Evolutionary conservation across 2,797 vertebrate species (phyloP).

Genomic region (Mionectes olivaceus): DNA sequence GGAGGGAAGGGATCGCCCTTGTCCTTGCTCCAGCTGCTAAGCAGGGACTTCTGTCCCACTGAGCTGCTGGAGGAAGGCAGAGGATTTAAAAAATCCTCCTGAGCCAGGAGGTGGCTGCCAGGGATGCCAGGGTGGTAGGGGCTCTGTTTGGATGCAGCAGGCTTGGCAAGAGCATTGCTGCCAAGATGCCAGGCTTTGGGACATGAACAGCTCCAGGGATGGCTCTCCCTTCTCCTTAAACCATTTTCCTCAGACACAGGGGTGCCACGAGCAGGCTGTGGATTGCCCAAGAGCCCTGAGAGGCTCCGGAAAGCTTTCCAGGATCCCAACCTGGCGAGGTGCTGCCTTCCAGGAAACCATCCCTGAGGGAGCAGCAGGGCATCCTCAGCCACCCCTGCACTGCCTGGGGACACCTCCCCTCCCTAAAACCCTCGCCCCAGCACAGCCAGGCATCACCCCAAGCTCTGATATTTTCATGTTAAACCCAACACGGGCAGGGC

Average conservation of each 20-base stretch:
- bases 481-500: fast-evolving
- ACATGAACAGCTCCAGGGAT: background rate
- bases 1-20: background rate
- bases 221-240: background rate
- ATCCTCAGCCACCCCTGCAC: background rate
- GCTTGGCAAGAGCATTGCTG: background rate
- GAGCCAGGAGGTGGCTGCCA: background rate
- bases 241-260: background rate
- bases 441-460: background rate
- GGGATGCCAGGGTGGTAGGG: background rate
- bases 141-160: background rate
- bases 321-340: background rate
- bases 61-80: background rate
- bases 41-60: background rate
- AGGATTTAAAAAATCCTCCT: background rate
- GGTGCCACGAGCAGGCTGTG: background rate
- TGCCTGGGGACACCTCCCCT: background rate
- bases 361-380: background rate
- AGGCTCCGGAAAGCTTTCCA: background rate
- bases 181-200: background rate
- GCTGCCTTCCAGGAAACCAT: background rate
- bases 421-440: fast-evolving
- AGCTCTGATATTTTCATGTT: fast-evolving
- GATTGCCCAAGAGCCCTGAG: background rate
- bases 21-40: background rate